Evolutionary conservation across 1,140 invertebrate genomes (phyloP), one percentile per base, ranked within the genome.

Genomic region (Panulirus ornatus): DNA sequence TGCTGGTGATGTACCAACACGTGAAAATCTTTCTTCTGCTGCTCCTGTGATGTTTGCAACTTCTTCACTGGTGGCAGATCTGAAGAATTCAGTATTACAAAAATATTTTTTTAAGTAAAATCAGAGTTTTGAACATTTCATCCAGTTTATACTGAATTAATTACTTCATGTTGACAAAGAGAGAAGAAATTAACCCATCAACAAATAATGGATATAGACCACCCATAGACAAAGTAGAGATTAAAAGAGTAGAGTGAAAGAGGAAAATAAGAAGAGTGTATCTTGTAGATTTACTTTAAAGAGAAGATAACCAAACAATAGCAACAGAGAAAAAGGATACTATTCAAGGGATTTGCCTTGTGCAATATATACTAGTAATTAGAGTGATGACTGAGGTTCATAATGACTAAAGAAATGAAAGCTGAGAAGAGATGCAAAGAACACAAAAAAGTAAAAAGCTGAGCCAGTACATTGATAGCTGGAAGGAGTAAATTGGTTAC

Each of bases 1-100:
- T 36, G 98, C 98, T 0, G 98, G 97, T 0, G 98, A 98, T 93
- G 93, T 91, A 38, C 92, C 92, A 34, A 92, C 90, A n/a, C 92
- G 85, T 9, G 90, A 89, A 51, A 92, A 92, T 44, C 92, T 88
- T 66, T 92, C 92, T 16, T 91, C 92, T 34, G 75, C 58, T 3
- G 27, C 66, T n/a, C 66, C 75, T 19, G 83, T 96, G 63, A 96
- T 95, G 75, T 94, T 94, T 16, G 95, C 95, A 0, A 96, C 96
- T 94, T 96, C 96, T 93, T 96, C 95, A 58, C 94, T 94, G 42
- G 94, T 94, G n/a, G 94, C 94, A n/a, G 96, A 96, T 11, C 95
- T 94, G 47, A 95, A 84, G 34, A 14, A 42, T n/a, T n/a, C n/a
- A n/a, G n/a, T n/a, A n/a, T n/a, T n/a, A n/a, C n/a, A n/a, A n/a